Evolutionary conservation across 2,888 invertebrate genomes (phyloP).

Genomic region (Alloplasta piceator): DNA sequence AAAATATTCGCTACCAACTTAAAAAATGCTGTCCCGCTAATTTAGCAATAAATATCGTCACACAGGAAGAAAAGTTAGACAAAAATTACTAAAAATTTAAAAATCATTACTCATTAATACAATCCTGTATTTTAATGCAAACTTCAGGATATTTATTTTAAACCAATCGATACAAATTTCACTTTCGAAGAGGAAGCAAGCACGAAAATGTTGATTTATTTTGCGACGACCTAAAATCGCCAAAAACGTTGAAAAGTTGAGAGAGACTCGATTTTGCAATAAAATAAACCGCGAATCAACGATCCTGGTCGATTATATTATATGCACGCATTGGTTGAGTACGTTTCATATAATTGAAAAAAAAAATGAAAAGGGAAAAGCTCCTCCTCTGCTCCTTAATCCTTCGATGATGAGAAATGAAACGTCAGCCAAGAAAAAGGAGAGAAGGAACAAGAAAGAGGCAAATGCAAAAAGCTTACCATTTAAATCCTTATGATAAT

Average conservation of each 20-base stretch:
- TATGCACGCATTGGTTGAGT: constrained; percentile 36
- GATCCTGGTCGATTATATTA: constrained; percentile 33
- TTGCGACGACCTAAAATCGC: too few relatives aligned
- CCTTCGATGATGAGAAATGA: neutral
- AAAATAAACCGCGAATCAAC: constrained; percentile 30
- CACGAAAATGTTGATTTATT: too few relatives aligned
- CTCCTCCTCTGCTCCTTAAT: neutral
- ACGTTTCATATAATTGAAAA: constrained; percentile 7
- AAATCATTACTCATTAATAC: too few relatives aligned
- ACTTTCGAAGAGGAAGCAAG: neutral
- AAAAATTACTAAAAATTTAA: too few relatives aligned
- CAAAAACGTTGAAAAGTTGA: too few relatives aligned
- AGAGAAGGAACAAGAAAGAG: constrained; percentile 12
- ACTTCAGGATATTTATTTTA: neutral
- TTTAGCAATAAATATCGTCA: too few relatives aligned
- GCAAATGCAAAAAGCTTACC: constrained; percentile 11
- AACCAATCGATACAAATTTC: neutral
- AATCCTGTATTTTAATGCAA: too few relatives aligned
- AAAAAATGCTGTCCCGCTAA: too few relatives aligned
- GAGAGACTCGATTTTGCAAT: constrained; percentile 40
- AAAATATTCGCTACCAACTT: too few relatives aligned
- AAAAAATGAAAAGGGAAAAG: constrained; percentile 28
- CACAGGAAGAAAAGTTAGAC: too few relatives aligned
- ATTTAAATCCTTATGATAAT: constrained; percentile 47
- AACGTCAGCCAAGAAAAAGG: constrained; percentile 26